phyloP scores from a whole-genome alignment of 1,140 invertebrate species.

The Galleria mellonella region DNA sequence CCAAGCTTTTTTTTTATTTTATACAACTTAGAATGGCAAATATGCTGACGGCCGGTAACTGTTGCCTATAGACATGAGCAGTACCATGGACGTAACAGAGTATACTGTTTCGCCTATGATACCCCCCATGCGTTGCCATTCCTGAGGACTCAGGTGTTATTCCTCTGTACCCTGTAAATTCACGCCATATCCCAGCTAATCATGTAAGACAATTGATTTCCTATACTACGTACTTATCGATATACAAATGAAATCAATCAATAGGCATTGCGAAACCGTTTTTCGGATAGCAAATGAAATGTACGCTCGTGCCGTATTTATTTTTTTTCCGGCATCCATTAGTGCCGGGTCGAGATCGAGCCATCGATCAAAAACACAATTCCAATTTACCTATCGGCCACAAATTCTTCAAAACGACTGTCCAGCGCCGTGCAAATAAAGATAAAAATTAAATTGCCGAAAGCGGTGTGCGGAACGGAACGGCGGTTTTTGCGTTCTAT shows the following conservation, averaged over 20 bases:
- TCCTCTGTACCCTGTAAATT: too few species aligned
- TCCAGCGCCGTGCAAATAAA: slow-evolving; percentile 23
- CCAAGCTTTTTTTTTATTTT: too few species aligned
- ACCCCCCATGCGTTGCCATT: too few species aligned
- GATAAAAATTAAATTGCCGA: slow-evolving; percentile 47
- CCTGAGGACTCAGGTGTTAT: too few species aligned
- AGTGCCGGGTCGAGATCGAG: slow-evolving; percentile 27
- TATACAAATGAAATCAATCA: slow-evolving; percentile 29
- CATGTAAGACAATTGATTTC: too few species aligned
- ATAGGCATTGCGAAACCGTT: slow-evolving; percentile 11
- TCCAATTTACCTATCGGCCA: slow-evolving; percentile 62
- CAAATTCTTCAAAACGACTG: slow-evolving; percentile 60
- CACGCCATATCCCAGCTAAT: too few species aligned
- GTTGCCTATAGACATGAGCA: too few species aligned
- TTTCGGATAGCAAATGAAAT: slow-evolving; percentile 26
- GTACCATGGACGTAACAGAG: too few species aligned
- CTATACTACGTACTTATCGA: not conserved
- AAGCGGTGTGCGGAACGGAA: not conserved
- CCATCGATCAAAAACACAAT: slow-evolving; percentile 62
- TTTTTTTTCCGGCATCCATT: slow-evolving; percentile 44
- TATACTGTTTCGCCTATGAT: too few species aligned
- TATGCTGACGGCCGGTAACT: too few species aligned
- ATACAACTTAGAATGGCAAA: too few species aligned
- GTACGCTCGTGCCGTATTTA: slow-evolving; percentile 10
- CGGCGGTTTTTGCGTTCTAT: not conserved